phyloP scores from a whole-genome alignment of 2,888 invertebrate species.

The Biston stratarius region DNA sequence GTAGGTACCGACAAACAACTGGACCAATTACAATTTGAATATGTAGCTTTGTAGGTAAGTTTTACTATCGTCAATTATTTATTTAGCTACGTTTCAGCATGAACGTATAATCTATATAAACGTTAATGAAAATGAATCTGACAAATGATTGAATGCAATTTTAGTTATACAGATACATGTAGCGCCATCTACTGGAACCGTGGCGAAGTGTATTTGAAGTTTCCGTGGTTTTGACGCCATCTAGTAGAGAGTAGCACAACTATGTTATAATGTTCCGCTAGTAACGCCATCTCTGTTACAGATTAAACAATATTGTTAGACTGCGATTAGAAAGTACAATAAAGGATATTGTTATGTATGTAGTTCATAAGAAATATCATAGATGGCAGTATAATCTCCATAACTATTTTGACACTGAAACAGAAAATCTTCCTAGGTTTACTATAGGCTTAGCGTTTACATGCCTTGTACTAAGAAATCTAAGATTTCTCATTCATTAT shows the following conservation, averaged over 20 bases:
- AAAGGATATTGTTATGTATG: not conserved
- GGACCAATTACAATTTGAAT: constrained; percentile 18
- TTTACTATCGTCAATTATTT: no score
- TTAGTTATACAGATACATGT: not conserved
- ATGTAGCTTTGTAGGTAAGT: not conserved
- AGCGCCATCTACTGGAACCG: constrained; percentile 43
- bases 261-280: not conserved
- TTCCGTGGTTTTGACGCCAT: constrained; percentile 21
- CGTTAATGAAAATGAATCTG: no score
- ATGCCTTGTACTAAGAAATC: no score
- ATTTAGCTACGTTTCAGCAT: no score
- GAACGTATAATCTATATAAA: no score
- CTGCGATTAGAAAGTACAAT: not conserved
- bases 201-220: not conserved
- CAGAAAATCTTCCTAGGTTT: no score
- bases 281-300: not conserved
- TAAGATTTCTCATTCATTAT: no score
- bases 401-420: not conserved
- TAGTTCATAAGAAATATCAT: not conserved
- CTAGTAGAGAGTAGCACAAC: constrained; percentile 33
- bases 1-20: constrained; percentile 54
- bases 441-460: no score
- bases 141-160: not conserved
- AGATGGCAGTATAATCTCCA: constrained; percentile 10
- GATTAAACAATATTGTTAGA: not conserved